Evolutionary conservation across 1,140 invertebrate genomes (phyloP).

Genomic region (Phenacoccus solenopsis): DNA sequence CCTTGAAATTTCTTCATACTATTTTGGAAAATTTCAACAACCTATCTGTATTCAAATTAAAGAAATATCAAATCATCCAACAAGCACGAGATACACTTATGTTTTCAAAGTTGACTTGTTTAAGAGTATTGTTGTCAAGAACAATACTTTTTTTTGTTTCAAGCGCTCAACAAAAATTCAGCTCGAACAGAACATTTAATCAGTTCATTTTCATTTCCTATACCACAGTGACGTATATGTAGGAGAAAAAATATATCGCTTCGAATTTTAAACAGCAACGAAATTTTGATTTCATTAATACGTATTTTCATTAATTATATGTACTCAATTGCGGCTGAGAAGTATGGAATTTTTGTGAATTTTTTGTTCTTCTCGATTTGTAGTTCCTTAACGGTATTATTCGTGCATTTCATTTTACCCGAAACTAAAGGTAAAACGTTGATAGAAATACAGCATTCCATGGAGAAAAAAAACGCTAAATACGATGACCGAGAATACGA

Average conservation of each 20-base stretch:
- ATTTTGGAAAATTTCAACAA: too few species aligned
- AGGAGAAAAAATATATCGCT: too few species aligned
- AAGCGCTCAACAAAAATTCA: constrained; percentile 32
- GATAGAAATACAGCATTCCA: constrained; percentile 53
- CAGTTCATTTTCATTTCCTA: constrained; percentile 41
- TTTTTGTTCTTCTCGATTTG: constrained; percentile 67
- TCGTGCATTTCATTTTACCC: constrained; percentile 50
- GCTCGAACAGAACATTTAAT: constrained; percentile 31
- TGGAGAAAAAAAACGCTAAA: too few species aligned
- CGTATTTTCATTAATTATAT: constrained; percentile 62
- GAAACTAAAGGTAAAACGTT: constrained; percentile 70
- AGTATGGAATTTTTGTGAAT: constrained; percentile 50
- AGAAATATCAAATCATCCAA: too few species aligned
- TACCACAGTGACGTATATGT: constrained; percentile 35
- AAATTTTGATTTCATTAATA: constrained; percentile 34
- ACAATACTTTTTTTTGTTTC: too few species aligned
- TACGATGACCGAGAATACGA: too few species aligned
- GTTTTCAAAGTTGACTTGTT: too few species aligned
- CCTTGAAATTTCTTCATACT: too few species aligned
- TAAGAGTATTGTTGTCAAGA: too few species aligned
- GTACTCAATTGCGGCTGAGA: constrained; percentile 44
- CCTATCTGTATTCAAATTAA: too few species aligned
- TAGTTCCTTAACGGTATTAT: constrained; percentile 44
- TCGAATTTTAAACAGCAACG: too few species aligned
- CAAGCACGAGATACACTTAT: too few species aligned